These are phyloP conservation scores for Pandemis cinnamomeana DNA, from an alignment of 2,888 invertebrate genomes.

Conservation along the genomic window DNA sequence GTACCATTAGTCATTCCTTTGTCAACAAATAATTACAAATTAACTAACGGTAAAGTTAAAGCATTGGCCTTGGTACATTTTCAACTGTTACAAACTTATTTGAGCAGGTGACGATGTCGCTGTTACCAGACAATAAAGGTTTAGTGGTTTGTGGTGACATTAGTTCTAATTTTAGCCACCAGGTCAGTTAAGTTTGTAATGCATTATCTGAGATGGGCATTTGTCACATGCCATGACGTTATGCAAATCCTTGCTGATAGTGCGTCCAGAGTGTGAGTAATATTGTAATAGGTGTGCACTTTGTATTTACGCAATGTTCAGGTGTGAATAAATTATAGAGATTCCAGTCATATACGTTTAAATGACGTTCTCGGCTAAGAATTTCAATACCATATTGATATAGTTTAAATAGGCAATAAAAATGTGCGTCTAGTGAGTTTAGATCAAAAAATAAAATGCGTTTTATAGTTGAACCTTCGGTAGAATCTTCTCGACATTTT, in stretches of 20 bases:
- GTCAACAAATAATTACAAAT: constrained; percentile 29
- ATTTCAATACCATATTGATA: not conserved
- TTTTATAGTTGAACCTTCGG: too few relatives aligned
- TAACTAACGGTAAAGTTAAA: constrained; percentile 17
- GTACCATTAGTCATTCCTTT: constrained; percentile 35
- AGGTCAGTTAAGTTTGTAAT: constrained; percentile 9
- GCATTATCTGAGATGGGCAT: constrained; percentile 28
- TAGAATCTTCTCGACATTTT: too few relatives aligned
- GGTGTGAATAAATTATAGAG: constrained; percentile 22
- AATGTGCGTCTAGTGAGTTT: too few relatives aligned
- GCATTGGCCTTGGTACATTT: constrained; percentile 3
- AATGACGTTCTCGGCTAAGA: not conserved
- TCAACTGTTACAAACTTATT: constrained; percentile 6
- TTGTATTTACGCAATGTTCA: constrained; percentile 6
- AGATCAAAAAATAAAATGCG: too few relatives aligned
- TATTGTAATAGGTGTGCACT: constrained; percentile 31
- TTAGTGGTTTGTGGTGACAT: not conserved
- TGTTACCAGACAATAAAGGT: not conserved
- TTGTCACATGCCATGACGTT: constrained; percentile 25
- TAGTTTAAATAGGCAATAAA: too few relatives aligned
- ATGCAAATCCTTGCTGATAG: constrained; percentile 10
- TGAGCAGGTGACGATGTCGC: not conserved
- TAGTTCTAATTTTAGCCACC: constrained; percentile 7
- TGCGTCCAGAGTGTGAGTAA: constrained; percentile 29
- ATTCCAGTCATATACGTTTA: constrained; percentile 3